phyloP scores from a whole-genome alignment of 2,888 invertebrate species.

The Oxytorus armatus region DNA sequence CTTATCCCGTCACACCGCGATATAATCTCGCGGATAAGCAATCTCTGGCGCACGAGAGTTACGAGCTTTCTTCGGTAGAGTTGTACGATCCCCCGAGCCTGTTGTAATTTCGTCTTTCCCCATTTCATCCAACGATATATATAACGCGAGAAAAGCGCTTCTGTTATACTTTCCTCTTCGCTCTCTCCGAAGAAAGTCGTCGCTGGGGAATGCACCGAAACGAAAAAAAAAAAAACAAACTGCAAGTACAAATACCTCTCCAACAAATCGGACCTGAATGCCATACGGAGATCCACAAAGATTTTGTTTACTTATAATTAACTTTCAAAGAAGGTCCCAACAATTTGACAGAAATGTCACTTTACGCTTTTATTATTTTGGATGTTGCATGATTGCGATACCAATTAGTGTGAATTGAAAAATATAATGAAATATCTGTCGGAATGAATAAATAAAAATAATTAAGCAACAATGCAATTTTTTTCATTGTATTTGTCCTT shows the following conservation, averaged over 20 bases:
- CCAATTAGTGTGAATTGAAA: background rate
- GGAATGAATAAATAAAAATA: background rate
- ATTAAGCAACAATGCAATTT: background rate
- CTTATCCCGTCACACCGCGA: slow-evolving; percentile 69
- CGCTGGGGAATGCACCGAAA: slow-evolving; percentile 31
- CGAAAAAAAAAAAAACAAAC: slow-evolving; percentile 12
- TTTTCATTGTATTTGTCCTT: background rate
- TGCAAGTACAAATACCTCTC: slow-evolving; percentile 6
- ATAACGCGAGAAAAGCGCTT: slow-evolving; percentile 20
- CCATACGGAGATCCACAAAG: background rate
- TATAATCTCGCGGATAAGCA: slow-evolving; percentile 71
- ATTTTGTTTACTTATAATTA: background rate
- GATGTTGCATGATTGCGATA: background rate
- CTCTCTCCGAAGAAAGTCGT: slow-evolving; percentile 44
- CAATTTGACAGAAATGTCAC: too few species aligned
- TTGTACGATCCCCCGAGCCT: slow-evolving; percentile 61
- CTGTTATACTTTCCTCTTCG: slow-evolving; percentile 13
- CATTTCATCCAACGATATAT: slow-evolving; percentile 43
- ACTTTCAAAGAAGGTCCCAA: background rate
- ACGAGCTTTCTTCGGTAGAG: slow-evolving; percentile 67
- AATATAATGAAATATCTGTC: too few species aligned
- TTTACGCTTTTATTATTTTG: background rate
- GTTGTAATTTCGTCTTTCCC: slow-evolving; percentile 65
- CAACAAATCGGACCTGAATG: background rate
- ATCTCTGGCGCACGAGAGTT: slow-evolving; percentile 70